These are phyloP conservation scores for Trachymyrmex cornetzi DNA, from an alignment of 1,140 invertebrate genomes.

Conservation along the genomic window DNA sequence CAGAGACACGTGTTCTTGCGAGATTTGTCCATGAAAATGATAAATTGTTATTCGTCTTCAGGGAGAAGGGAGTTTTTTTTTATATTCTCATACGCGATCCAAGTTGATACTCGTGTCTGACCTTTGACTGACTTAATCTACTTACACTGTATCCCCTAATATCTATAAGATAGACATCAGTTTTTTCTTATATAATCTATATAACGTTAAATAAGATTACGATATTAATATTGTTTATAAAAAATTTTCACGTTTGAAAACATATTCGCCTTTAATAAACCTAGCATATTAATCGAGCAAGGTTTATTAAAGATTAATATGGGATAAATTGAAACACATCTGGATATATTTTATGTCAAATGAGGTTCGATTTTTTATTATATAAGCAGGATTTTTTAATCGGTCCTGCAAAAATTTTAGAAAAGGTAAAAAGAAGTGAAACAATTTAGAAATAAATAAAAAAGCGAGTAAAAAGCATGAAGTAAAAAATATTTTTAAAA, in stretches of 20 bases:
- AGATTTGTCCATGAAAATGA: neutral
- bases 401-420: too few relatives aligned
- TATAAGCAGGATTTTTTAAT: neutral
- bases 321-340: neutral
- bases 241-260: neutral
- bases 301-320: neutral
- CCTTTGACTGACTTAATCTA: conserved; percentile 8
- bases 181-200: neutral
- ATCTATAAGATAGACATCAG: neutral
- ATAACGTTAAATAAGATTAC: neutral
- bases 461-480: too few relatives aligned
- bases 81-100: neutral
- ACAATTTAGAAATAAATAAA: too few relatives aligned
- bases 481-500: too few relatives aligned
- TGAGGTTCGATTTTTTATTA: neutral
- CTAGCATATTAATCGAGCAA: neutral
- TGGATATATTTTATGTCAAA: neutral
- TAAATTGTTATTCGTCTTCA: conserved; percentile 30
- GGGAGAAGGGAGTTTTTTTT: neutral
- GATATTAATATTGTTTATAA: neutral
- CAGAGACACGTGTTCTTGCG: conserved; percentile 44
- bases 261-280: too few relatives aligned
- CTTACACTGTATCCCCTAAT: neutral
- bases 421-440: too few relatives aligned
- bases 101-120: conserved; percentile 11